Evolutionary conservation across 2,888 invertebrate species (phyloP).

Genomic region (Endomychus coccineus): DNA sequence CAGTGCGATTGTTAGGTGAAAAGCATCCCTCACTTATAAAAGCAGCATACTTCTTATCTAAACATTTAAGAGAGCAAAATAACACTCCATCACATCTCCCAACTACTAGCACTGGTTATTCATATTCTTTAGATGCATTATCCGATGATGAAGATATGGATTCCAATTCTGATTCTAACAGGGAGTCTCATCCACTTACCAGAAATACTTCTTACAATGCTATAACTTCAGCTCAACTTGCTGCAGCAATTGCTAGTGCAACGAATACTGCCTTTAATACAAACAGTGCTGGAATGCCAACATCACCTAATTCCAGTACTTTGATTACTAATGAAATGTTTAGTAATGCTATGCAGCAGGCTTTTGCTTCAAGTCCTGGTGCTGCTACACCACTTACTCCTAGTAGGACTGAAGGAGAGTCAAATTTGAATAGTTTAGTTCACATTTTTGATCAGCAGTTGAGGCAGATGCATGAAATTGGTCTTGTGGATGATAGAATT

Average conservation of each 20-base stretch:
- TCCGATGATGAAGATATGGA: conserved; percentile 53
- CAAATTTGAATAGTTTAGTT: conserved; percentile 32
- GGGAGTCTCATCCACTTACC: conserved; percentile 30
- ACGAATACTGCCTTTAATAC: conserved; percentile 35
- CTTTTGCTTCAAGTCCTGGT: conserved; percentile 43
- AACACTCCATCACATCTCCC: conserved; percentile 49
- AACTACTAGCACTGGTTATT: conserved; percentile 45
- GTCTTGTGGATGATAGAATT: conserved; percentile 72
- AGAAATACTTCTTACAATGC: conserved; percentile 41
- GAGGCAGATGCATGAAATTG: conserved; percentile 84
- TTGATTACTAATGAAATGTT: conserved; percentile 73
- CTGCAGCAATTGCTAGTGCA: conserved; percentile 63
- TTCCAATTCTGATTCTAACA: conserved; percentile 35
- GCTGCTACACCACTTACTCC: conserved; percentile 21
- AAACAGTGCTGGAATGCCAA: conserved; percentile 28
- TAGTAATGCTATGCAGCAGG: conserved; percentile 68
- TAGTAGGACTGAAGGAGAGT: conserved; percentile 23
- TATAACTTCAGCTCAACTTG: conserved; percentile 68
- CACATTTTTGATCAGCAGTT: conserved; percentile 51
- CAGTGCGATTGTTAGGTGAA: conserved; percentile 59
- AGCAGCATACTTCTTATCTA: conserved; percentile 59
- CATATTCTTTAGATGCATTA: conserved; percentile 48
- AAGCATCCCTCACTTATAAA: conserved; percentile 64
- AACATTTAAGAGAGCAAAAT: conserved; percentile 48
- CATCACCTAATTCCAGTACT: conserved; percentile 19